A percentile compares a stretch with the other conserved stretches of the same genome.
Evolutionary conservation across 64 coral and sea anemone genomes (phyloP).

Genomic region (Actinia tenebrosa): DNA sequence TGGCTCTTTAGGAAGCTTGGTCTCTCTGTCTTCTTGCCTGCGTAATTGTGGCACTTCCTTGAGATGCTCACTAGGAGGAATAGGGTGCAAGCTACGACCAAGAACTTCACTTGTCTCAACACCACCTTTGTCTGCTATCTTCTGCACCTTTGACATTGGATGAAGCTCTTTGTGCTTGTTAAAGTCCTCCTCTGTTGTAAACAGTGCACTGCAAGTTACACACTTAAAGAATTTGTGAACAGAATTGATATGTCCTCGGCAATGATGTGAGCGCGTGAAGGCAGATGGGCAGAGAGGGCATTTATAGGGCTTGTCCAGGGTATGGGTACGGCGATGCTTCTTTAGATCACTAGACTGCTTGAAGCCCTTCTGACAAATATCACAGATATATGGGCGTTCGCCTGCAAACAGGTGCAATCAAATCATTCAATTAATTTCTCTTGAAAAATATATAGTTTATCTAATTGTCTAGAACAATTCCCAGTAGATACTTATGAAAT

Average conservation of each 20-base stretch:
- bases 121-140: background rate
- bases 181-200: conserved; percentile 86
- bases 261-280: conserved; percentile 88
- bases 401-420: conserved; percentile 36
- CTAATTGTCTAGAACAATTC: too few relatives aligned
- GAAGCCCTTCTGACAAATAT: conserved; percentile 89
- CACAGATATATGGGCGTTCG: conserved; percentile 89
- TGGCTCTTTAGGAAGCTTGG: background rate
- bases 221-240: conserved; percentile 92
- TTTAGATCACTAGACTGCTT: conserved; percentile 98
- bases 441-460: too few relatives aligned
- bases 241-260: conserved; percentile 78
- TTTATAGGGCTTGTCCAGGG: conserved; percentile 86
- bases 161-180: conserved; percentile 73
- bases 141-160: conserved; percentile 8
- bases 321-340: conserved; percentile 75
- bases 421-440: too few relatives aligned
- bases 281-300: conserved; percentile 86
- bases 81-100: background rate
- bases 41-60: background rate
- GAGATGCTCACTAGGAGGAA: background rate
- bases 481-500: too few relatives aligned
- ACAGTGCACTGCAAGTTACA: conserved; percentile 69
- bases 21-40: background rate
- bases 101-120: background rate